These are phyloP conservation scores for Syrmaticus mikado DNA, from an alignment of 2,113 vertebrate species.

Conservation along the genomic window DNA sequence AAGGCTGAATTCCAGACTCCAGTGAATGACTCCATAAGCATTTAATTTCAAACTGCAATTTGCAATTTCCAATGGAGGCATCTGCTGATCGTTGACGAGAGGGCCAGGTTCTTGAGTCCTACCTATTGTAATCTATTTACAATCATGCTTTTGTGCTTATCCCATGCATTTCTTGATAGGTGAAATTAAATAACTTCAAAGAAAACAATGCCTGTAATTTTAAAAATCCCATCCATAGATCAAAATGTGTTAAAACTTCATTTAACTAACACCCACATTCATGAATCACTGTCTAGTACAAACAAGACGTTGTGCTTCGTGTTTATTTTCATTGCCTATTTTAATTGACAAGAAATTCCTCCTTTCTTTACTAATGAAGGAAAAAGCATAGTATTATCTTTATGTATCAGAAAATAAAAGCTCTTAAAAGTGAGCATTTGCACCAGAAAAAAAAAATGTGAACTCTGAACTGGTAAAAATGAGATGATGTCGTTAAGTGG, in stretches of 20 bases:
- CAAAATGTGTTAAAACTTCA: neutral
- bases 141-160: neutral
- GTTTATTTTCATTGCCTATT: neutral
- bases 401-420: neutral
- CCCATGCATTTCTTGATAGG: neutral
- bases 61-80: conserved; percentile 39
- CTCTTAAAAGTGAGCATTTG: neutral
- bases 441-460: neutral
- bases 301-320: neutral
- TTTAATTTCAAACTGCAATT: conserved; percentile 68
- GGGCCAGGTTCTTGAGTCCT: conserved; percentile 28
- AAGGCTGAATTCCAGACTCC: conserved; percentile 72
- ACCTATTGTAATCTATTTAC: conserved; percentile 15
- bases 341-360: neutral
- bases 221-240: neutral
- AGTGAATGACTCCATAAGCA: conserved; percentile 62
- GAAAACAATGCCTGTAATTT: neutral
- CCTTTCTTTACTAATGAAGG: neutral
- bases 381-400: neutral
- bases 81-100: conserved; percentile 53
- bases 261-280: neutral
- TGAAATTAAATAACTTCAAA: neutral
- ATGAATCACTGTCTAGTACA: neutral
- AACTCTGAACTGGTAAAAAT: neutral
- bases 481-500: neutral